These are phyloP conservation scores for Tubiluchus corallicola DNA, from an alignment of 2,888 invertebrate genomes.

Conservation along the genomic window DNA sequence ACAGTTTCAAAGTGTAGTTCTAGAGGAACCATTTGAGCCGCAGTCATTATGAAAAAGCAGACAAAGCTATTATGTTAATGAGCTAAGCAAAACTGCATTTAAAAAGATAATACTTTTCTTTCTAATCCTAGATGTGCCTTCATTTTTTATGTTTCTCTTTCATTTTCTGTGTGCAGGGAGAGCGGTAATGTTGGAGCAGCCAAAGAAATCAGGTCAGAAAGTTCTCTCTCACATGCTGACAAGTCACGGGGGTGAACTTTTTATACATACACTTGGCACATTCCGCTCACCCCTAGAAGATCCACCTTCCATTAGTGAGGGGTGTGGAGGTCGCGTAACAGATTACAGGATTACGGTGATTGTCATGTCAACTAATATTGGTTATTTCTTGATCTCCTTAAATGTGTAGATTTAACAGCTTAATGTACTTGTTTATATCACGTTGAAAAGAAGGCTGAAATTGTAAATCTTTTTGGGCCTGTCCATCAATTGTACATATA, in stretches of 20 bases:
- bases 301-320: constrained; percentile 84
- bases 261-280: constrained; percentile 74
- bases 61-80: too few species aligned
- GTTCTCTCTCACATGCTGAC: constrained; percentile 79
- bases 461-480: too few species aligned
- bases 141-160: neutral
- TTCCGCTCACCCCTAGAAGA: constrained; percentile 71
- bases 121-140: neutral
- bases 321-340: constrained; percentile 76
- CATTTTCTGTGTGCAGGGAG: constrained; percentile 23
- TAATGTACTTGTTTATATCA: constrained; percentile 4
- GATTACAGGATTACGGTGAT: constrained; percentile 53
- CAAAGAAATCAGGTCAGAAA: constrained; percentile 45
- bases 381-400: neutral
- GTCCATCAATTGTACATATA: too few species aligned
- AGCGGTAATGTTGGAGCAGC: constrained; percentile 54
- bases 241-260: constrained; percentile 86
- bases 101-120: too few species aligned
- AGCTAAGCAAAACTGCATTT: too few species aligned
- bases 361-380: too few species aligned
- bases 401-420: neutral
- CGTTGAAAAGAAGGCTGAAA: neutral
- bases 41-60: too few species aligned
- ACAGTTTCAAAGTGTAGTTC: too few species aligned
- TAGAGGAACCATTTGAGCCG: too few species aligned